phyloP scores from a whole-genome alignment of 2,113 vertebrate genomes.

The Rhinolophus sinicus region DNA sequence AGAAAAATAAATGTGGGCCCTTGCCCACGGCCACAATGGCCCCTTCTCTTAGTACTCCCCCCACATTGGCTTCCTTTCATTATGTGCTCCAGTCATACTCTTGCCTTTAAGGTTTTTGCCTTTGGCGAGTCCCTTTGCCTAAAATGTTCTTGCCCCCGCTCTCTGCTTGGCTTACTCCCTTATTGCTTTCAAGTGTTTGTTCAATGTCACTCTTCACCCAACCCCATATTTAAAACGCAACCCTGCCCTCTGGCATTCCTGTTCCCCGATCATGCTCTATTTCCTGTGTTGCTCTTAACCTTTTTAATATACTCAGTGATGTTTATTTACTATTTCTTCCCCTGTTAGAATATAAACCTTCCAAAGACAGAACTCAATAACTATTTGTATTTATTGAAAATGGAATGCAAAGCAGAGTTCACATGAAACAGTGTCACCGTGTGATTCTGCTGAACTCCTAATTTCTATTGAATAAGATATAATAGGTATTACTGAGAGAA shows the following conservation, averaged over 20 bases:
- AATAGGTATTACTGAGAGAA: background rate
- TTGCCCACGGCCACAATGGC: background rate
- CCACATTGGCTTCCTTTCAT: background rate
- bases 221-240: background rate
- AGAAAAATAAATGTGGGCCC: background rate
- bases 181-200: background rate
- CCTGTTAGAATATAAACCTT: background rate
- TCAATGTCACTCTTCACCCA: background rate
- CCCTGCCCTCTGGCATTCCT: background rate
- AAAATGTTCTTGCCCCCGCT: background rate
- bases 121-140: background rate
- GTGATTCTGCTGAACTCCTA: background rate
- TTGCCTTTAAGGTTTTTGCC: background rate
- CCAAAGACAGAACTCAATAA: constrained; percentile 4
- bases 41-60: background rate
- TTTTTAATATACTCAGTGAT: background rate
- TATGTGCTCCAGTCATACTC: background rate
- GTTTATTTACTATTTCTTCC: background rate
- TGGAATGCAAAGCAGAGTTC: constrained; percentile 18
- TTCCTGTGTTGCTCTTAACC: background rate
- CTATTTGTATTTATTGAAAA: constrained; percentile 7
- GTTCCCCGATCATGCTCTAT: background rate
- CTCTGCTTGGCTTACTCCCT: background rate
- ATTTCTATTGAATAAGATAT: background rate
- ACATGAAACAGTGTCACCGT: background rate